Base-by-base conservation (phyloP, 2,113 vertebrate species). In the Aix galericulata region DNA sequence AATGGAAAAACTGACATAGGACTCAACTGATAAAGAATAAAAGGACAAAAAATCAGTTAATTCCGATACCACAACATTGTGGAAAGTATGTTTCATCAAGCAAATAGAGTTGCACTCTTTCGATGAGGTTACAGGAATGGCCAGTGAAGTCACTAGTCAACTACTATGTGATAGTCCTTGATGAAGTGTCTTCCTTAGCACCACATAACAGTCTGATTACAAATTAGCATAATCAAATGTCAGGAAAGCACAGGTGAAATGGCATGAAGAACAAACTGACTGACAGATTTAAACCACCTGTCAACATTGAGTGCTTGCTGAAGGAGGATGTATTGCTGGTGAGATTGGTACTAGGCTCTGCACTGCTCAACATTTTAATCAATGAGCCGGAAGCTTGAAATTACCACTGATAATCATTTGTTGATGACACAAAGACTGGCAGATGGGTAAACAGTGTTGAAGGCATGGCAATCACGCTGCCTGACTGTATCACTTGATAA, bases 391-490 rank as follows among this genome's bases (percentile, higher is more conserved):
- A 92, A 95, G 73, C 69, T 88, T 92, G 71, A 78, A 84, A 87
- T 92, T 84, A 60, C 62, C 16, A 1, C 69, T 58, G 48, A 17
- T 93, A 93, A 86, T 91, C 55, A 63, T 93, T 88, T 95, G 90
- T 92, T 95, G 92, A 92, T 82, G 93, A 95, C 80, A 94, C 77
- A 84, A 86, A 95, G 66, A 88, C 46, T 96, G 96, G 76, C 80
- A 93, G 73, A 82, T 88, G 83, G 48, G 66, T 93, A 94, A 93
- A 94, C 50, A 94, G 36, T 32, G 66, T 68, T 1, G 2, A 89
- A 94, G 75, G 38, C 50, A 83, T 38, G 38, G 52, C 56, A 86
- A 62, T 93, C 52, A 71, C 36, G 32, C 52, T 68, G 82, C 60
- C 73, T 86, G 52, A 63, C 68, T 64, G 13, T 53, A 95, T 75